Conservation (phyloP, 2,797 vertebrate genomes). For the Pangasius larnaudii region DNA sequence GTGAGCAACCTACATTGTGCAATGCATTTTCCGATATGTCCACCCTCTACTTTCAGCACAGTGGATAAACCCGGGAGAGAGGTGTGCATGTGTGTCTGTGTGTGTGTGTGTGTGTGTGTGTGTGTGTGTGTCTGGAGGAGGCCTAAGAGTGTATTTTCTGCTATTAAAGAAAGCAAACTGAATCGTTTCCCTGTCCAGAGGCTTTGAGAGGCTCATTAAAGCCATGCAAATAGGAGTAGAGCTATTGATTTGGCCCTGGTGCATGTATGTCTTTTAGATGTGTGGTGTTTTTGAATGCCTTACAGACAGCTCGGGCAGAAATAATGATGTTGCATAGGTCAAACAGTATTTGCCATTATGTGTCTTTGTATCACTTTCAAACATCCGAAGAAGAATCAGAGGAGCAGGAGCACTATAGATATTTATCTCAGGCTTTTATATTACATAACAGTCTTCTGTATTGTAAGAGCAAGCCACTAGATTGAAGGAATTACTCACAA, state of each 20-base stretch:
- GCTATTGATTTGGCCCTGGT: constrained; percentile 65
- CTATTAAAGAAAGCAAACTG: constrained; percentile 45
- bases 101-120: constrained; percentile 3
- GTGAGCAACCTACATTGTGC: background rate
- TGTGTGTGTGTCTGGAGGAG: background rate
- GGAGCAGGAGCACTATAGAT: background rate
- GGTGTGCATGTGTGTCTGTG: background rate
- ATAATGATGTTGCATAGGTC: constrained; percentile 72
- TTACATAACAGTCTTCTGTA: background rate
- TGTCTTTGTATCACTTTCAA: background rate
- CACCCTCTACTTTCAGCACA: constrained; percentile 2
- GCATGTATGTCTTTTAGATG: constrained; percentile 7
- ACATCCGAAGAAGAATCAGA: background rate
- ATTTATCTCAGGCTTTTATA: background rate
- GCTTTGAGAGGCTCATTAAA: constrained; percentile 64
- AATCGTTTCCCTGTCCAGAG: constrained; percentile 56
- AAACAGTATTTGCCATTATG: constrained; percentile 43
- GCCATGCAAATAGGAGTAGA: constrained; percentile 68
- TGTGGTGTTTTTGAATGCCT: constrained; percentile 18
- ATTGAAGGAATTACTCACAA: background rate
- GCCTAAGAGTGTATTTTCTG: constrained; percentile 16
- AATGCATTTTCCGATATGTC: background rate
- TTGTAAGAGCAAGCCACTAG: background rate
- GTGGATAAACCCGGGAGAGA: background rate
- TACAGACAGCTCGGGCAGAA: constrained; percentile 51